Conservation (phyloP, 2,113 vertebrate species). For the Rynchops niger region DNA sequence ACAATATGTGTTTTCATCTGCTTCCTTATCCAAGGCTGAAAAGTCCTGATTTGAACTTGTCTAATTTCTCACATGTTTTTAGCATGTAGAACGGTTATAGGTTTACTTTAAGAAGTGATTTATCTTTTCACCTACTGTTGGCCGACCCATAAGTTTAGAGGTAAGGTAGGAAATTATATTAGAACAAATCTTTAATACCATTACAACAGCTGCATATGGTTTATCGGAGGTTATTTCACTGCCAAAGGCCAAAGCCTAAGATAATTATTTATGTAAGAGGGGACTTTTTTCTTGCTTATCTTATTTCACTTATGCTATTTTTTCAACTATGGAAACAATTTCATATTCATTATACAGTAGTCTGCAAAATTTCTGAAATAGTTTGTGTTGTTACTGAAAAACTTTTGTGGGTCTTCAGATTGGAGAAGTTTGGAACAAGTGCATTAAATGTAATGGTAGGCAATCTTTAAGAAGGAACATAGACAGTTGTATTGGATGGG, state of each 20-base stretch:
- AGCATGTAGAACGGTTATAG: background rate
- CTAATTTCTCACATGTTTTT: background rate
- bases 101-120: background rate
- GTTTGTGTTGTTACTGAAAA: background rate
- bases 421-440: background rate
- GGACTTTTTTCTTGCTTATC: conserved; percentile 38
- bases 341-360: background rate
- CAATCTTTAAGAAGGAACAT: background rate
- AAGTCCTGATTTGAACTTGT: background rate
- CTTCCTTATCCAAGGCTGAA: background rate
- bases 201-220: conserved; percentile 53
- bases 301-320: background rate
- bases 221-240: conserved; percentile 70
- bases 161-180: background rate
- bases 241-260: conserved; percentile 64
- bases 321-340: background rate
- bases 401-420: background rate
- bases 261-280: conserved; percentile 72
- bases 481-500: background rate
- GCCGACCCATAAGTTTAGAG: background rate
- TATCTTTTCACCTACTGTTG: background rate
- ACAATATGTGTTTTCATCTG: background rate
- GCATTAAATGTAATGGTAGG: background rate
- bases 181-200: conserved; percentile 72
- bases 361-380: background rate